Evolutionary conservation across 2,888 invertebrate genomes (phyloP), one percentile per base, ranked within the genome.

Genomic region (Pheosia tremula): DNA sequence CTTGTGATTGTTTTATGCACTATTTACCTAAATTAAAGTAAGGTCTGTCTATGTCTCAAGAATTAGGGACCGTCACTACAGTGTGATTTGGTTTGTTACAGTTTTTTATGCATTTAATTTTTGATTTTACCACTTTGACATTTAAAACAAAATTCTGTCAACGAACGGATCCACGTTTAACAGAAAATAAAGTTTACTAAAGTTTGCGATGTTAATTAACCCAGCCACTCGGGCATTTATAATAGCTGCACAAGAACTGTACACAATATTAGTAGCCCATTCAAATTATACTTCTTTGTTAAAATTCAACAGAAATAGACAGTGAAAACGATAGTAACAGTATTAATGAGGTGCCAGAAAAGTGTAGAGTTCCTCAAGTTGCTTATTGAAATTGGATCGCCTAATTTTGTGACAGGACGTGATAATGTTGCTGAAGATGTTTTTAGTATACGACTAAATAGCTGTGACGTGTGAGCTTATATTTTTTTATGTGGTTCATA

Each of bases 241-340:
- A 24, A 24, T 24, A 24, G 2, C 24, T 24, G 24, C 24, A 24
- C 24, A 24, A 24, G 24, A 0, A 24, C 24, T 24, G 24, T 24
- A 24, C 24, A 24, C 24, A 41, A 41, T 41, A 41, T 41, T 5
- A 41, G 41, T 41, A 10, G 10, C 45, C 10, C 10, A 47, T n/a
- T 47, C n/a, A n/a, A 24, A 24, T 24, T 47, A 47, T 47, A 47
- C 47, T 47, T n/a, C 47, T n/a, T 47, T 47, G 47, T 47, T n/a
- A 47, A 52, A 50, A 54, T 47, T 47, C 53, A 43, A 56, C 65
- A 38, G 49, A 81, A 82, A 84, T 83, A 81, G 79, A 79, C 68
- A 72, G 68, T 77, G 88, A 83, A 90, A 90, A 83, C 88, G 82
- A 81, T 84, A 85, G 84, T 89, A 90, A 89, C 74, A 72, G 67